phyloP scores from a whole-genome alignment of 1,140 invertebrate species.

The Pomacea maculata region DNA sequence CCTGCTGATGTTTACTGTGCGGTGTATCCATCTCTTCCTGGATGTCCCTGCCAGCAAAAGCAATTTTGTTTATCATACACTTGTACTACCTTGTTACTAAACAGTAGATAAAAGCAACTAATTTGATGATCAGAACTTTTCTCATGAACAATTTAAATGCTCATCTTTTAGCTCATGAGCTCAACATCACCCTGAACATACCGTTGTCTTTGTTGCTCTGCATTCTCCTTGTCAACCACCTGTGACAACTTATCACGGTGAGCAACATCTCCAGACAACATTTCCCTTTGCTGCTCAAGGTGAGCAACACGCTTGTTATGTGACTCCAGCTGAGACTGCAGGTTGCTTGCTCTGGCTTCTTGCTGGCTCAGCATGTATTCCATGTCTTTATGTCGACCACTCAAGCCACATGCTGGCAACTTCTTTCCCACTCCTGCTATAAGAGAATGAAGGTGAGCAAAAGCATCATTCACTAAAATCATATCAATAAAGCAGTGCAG shows the following conservation, averaged over 20 bases:
- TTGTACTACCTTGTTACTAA: no score
- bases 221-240: slow-evolving; percentile 51
- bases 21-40: slow-evolving; percentile 45
- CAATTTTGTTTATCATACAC: no score
- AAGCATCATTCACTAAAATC: background rate
- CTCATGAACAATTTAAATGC: background rate
- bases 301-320: slow-evolving; percentile 50
- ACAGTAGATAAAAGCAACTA: no score
- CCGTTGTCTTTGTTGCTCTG: slow-evolving; percentile 45
- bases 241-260: slow-evolving; percentile 52
- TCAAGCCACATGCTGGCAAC: slow-evolving; percentile 66
- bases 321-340: slow-evolving; percentile 43
- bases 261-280: slow-evolving; percentile 55
- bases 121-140: background rate
- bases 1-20: slow-evolving; percentile 50
- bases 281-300: slow-evolving; percentile 57
- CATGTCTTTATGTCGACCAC: slow-evolving; percentile 67
- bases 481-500: no score
- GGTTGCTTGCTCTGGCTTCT: slow-evolving; percentile 12
- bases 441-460: background rate
- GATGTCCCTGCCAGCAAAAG: background rate
- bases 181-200: slow-evolving; percentile 17
- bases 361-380: slow-evolving; percentile 52
- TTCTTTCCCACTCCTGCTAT: slow-evolving; percentile 47
- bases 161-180: background rate